Evolutionary conservation across 1,140 invertebrate species (phyloP).

Genomic region (Himalopsyche phryganea): DNA sequence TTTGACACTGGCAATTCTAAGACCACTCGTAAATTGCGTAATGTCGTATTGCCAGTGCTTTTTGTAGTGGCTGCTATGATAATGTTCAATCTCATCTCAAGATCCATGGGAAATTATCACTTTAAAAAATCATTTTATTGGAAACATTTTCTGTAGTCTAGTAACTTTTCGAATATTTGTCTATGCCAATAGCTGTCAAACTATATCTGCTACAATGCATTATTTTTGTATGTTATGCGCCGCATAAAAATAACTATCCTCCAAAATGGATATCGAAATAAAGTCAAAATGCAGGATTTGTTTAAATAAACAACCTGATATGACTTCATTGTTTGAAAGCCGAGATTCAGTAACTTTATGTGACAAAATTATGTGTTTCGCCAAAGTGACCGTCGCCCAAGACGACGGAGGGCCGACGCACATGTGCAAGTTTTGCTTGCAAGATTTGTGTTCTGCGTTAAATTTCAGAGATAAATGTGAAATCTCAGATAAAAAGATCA

Average conservation of each 20-base stretch:
- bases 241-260: background rate
- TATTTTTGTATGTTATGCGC: no score
- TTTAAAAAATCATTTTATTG: no score
- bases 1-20: no score
- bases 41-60: no score
- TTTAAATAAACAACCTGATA: constrained; percentile 7
- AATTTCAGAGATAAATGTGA: constrained; percentile 22
- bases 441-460: constrained; percentile 8
- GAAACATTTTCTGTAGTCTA: no score
- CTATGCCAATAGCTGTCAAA: no score
- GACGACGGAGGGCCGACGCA: constrained; percentile 15
- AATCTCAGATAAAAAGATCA: constrained; percentile 15
- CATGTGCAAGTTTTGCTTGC: constrained; percentile 9
- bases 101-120: no score
- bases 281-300: constrained; percentile 18
- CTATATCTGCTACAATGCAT: no score
- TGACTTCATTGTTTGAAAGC: constrained; percentile 19
- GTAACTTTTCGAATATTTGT: no score
- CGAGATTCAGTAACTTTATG: constrained; percentile 5
- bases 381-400: constrained; percentile 8
- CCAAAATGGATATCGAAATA: constrained; percentile 17
- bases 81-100: no score
- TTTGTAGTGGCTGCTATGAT: no score
- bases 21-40: no score
- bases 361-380: constrained; percentile 19